These are phyloP conservation scores for Gonioctena quinquepunctata DNA, from an alignment of 1,140 invertebrate species.

Conservation along the genomic window DNA sequence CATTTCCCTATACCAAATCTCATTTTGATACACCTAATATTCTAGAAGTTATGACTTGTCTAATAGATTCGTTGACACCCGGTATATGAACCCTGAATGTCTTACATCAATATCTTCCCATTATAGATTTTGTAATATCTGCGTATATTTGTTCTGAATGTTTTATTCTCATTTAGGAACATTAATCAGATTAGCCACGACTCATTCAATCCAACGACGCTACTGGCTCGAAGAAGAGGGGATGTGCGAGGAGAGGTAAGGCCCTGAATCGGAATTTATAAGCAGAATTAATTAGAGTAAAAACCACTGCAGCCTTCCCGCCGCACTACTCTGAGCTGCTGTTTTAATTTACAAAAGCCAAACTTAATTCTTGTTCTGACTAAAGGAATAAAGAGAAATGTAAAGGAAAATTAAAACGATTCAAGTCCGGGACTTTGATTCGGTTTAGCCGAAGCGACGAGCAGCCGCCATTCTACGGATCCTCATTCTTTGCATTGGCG, in stretches of 20 bases:
- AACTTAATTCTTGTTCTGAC: constrained; percentile 59
- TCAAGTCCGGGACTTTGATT: constrained; percentile 56
- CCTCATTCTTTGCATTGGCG: constrained; percentile 38
- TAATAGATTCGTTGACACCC: too few species aligned
- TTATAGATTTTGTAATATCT: too few species aligned
- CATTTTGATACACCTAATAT: too few species aligned
- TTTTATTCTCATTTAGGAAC: too few species aligned
- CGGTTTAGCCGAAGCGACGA: constrained; percentile 52
- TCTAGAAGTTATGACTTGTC: too few species aligned
- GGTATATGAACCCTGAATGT: too few species aligned
- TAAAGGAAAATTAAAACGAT: constrained; percentile 60
- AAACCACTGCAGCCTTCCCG: constrained; percentile 55
- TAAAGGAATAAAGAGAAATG: constrained; percentile 59
- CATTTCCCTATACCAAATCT: too few species aligned
- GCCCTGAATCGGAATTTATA: constrained; percentile 58
- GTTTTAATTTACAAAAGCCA: constrained; percentile 61
- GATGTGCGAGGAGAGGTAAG: constrained; percentile 13
- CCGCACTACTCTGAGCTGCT: constrained; percentile 49
- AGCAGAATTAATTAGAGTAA: constrained; percentile 60
- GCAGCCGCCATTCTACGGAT: constrained; percentile 42
- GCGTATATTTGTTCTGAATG: too few species aligned
- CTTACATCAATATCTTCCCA: too few species aligned
- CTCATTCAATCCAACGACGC: constrained; percentile 8
- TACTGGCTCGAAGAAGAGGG: constrained; percentile 8
- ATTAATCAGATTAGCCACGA: constrained; percentile 5